A percentile compares a stretch with the other conserved stretches of the same genome.
Conservation (phyloP, 2,888 invertebrate species). For the Tenthredo distinguenda region DNA sequence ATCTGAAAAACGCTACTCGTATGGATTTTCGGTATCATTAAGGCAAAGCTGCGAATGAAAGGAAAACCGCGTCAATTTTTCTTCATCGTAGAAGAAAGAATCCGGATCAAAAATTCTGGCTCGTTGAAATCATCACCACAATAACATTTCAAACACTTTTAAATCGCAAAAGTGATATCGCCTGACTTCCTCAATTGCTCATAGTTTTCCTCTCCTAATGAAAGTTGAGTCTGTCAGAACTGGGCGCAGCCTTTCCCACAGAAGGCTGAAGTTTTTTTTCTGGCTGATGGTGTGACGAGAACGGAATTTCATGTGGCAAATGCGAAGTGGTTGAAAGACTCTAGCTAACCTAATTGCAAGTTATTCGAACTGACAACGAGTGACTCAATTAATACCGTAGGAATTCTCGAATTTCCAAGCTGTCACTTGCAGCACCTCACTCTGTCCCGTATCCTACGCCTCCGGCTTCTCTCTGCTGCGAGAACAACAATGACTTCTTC, state of each 20-base stretch:
- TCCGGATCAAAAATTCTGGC: too few species aligned
- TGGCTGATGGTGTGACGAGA: background rate
- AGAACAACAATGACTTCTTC: slow-evolving; percentile 54
- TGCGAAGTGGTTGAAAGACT: slow-evolving; percentile 35
- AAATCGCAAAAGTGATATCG: too few species aligned
- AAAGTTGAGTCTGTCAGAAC: background rate
- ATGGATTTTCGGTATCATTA: background rate
- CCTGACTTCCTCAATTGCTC: background rate
- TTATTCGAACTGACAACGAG: slow-evolving; percentile 40
- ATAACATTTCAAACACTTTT: too few species aligned
- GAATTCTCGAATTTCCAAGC: slow-evolving; percentile 61
- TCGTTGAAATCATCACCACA: too few species aligned
- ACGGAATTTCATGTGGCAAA: slow-evolving; percentile 30
- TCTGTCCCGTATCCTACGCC: slow-evolving; percentile 55
- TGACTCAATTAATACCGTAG: slow-evolving; percentile 46
- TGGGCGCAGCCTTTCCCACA: background rate
- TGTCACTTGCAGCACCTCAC: slow-evolving; percentile 55
- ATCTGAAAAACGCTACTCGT: too few species aligned
- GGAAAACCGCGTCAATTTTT: background rate
- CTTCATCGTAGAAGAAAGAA: too few species aligned
- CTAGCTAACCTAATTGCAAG: slow-evolving; percentile 26
- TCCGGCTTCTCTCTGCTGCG: slow-evolving; percentile 54
- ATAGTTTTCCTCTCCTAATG: background rate
- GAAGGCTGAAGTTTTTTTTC: background rate
- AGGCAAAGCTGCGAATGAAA: background rate